Evolutionary conservation across 2,888 invertebrate species (phyloP).

Genomic region (Galerucella calmariensis): DNA sequence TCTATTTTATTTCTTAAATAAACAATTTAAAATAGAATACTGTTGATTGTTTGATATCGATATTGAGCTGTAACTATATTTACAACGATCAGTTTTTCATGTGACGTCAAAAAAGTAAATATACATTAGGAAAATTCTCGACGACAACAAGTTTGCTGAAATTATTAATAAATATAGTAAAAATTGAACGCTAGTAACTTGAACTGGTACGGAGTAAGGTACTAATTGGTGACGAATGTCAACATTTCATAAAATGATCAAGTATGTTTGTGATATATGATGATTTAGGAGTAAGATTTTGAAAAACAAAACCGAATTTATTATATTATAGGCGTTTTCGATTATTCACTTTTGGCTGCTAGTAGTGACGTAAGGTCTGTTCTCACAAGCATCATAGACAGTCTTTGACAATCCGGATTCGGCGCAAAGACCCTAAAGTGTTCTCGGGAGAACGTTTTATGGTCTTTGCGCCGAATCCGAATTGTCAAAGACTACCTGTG

Average conservation of each 20-base stretch:
- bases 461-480: too few species aligned
- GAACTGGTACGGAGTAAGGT: background rate
- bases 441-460: too few species aligned
- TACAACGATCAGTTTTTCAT: background rate
- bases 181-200: background rate
- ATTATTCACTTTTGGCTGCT: too few species aligned
- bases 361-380: too few species aligned
- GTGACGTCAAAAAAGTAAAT: background rate
- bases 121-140: background rate
- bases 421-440: too few species aligned
- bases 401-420: too few species aligned
- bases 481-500: too few species aligned
- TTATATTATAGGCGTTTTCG: too few species aligned
- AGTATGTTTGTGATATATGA: too few species aligned
- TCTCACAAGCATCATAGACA: too few species aligned
- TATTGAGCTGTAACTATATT: background rate
- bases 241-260: background rate
- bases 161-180: slow-evolving; percentile 12
- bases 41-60: background rate
- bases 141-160: slow-evolving; percentile 12
- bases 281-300: too few species aligned
- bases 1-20: slow-evolving; percentile 2
- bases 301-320: too few species aligned
- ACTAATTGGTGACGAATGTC: slow-evolving; percentile 22
- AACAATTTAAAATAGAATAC: background rate